Percentiles rank a stretch among this genome's conserved stretches.
phyloP scores from a whole-genome alignment of 2,888 invertebrate species.

The Xestoiulus laeticollis region DNA sequence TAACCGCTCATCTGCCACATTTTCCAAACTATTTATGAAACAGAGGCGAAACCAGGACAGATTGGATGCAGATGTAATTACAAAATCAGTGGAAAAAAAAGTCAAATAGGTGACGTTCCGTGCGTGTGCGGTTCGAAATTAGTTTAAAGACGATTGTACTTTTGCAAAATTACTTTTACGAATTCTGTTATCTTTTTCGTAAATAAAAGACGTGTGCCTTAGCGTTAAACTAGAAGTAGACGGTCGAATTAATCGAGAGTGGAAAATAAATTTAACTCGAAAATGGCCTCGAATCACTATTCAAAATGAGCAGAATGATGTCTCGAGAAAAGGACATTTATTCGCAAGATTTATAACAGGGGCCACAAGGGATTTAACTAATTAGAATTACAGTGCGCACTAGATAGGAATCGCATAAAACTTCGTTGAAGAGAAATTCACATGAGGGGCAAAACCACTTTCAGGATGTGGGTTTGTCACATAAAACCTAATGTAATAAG shows the following conservation, averaged over 20 bases:
- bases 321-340: neutral
- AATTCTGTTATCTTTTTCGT: neutral
- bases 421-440: neutral
- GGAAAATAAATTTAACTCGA: neutral
- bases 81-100: neutral
- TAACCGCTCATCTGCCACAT: too few relatives aligned
- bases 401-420: neutral
- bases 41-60: too few relatives aligned
- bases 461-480: neutral
- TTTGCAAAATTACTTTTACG: neutral
- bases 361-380: neutral
- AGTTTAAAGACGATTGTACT: neutral
- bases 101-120: neutral
- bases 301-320: neutral
- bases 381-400: neutral
- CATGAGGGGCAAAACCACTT: neutral
- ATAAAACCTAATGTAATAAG: neutral
- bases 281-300: neutral
- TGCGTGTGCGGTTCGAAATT: too few relatives aligned
- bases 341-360: slow-evolving; percentile 14
- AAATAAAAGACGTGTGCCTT: neutral
- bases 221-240: neutral
- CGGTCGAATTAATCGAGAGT: neutral
- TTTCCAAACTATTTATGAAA: too few relatives aligned
- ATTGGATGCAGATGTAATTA: neutral